Conservation (phyloP, 2,113 vertebrate species). For the Danio rerio region DNA sequence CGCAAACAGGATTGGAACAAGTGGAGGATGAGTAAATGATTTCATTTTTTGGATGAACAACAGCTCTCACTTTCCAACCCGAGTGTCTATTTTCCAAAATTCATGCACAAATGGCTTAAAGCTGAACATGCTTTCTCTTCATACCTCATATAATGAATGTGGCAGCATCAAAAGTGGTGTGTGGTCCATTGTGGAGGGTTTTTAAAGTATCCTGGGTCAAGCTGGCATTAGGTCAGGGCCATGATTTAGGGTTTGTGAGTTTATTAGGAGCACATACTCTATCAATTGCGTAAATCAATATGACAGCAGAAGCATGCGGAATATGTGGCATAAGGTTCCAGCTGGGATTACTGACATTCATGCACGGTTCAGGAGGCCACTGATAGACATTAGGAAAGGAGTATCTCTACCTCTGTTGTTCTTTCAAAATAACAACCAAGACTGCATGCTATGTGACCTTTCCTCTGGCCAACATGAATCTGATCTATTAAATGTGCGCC, state of each 20-base stretch:
- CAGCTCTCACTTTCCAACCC: too few species aligned
- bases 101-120: background rate
- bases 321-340: slow-evolving; percentile 55
- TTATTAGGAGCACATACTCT: slow-evolving; percentile 54
- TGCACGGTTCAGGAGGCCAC: slow-evolving; percentile 58
- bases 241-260: slow-evolving; percentile 53
- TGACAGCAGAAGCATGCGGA: slow-evolving; percentile 62
- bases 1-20: too few species aligned
- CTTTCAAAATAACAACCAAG: slow-evolving; percentile 78
- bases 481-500: slow-evolving; percentile 71
- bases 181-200: slow-evolving; percentile 33
- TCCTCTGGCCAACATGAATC: slow-evolving; percentile 73
- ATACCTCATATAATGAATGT: background rate
- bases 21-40: too few species aligned
- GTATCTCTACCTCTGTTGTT: slow-evolving; percentile 69
- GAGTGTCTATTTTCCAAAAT: background rate
- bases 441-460: slow-evolving; percentile 77
- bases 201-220: slow-evolving; percentile 43
- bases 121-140: background rate
- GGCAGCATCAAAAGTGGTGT: background rate
- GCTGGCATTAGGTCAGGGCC: slow-evolving; percentile 52
- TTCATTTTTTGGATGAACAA: too few species aligned
- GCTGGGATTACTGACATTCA: slow-evolving; percentile 56
- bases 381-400: slow-evolving; percentile 57
- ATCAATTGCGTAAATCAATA: slow-evolving; percentile 65